A percentile compares a stretch with the other conserved stretches of the same genome.
These are phyloP conservation scores for Manis pentadactyla DNA, from an alignment of 2,797 vertebrate genomes.

Conservation along the genomic window DNA sequence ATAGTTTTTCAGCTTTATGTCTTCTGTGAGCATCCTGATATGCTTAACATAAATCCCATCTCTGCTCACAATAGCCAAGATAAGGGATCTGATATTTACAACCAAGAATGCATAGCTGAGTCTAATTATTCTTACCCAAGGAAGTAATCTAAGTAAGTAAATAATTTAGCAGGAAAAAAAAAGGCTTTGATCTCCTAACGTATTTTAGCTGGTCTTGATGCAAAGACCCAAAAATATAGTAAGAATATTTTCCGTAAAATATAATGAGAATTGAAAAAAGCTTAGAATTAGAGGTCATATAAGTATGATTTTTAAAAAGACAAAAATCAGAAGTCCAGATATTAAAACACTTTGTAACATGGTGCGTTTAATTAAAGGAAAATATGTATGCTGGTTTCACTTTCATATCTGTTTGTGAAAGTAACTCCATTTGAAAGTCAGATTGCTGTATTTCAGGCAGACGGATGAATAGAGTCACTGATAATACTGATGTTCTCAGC, in stretches of 20 bases:
- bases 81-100: neutral
- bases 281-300: neutral
- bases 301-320: neutral
- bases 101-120: neutral
- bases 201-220: neutral
- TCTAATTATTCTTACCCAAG: neutral
- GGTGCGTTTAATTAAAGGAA: neutral
- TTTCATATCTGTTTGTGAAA: slow-evolving; percentile 49
- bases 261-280: slow-evolving; percentile 14
- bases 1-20: neutral
- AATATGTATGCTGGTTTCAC: neutral
- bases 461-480: neutral
- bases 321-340: neutral
- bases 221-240: neutral
- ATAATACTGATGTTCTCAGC: slow-evolving; percentile 4
- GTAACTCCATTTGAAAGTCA: slow-evolving; percentile 25
- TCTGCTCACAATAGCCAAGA: neutral
- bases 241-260: neutral
- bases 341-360: neutral
- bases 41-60: neutral
- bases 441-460: neutral
- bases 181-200: neutral
- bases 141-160: neutral
- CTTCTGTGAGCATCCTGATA: neutral
- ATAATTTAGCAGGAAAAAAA: neutral